Conservation (phyloP, 2,113 vertebrate genomes). For the Procavia capensis region DNA sequence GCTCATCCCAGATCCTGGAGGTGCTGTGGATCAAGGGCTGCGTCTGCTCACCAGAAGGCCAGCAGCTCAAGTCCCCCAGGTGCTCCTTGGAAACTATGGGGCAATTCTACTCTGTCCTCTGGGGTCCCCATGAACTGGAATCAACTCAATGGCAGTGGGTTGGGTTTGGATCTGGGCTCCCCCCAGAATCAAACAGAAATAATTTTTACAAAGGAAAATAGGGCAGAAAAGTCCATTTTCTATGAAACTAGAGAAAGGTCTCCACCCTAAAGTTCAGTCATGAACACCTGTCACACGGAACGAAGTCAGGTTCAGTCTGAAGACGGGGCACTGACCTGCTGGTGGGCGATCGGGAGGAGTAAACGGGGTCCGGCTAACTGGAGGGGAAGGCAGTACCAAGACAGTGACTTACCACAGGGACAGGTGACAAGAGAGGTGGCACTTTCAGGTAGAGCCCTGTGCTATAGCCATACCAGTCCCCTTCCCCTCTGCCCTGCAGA, state of each 20-base stretch:
- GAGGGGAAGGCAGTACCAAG: neutral
- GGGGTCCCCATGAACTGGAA: no score
- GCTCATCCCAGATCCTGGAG: no score
- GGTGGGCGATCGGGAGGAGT: neutral
- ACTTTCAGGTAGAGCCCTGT: neutral
- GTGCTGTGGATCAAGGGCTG: no score
- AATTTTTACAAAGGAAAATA: neutral
- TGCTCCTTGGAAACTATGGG: no score
- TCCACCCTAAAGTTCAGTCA: neutral
- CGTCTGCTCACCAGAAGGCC: no score
- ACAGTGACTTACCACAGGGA: neutral
- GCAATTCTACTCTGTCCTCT: no score
- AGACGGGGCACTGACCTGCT: neutral
- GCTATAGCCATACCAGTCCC: neutral
- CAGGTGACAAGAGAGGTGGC: neutral
- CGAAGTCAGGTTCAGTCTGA: neutral
- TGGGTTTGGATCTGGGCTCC: no score
- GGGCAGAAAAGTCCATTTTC: neutral
- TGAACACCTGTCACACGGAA: neutral
- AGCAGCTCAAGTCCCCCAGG: no score
- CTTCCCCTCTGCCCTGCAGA: neutral
- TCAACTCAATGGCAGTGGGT: no score
- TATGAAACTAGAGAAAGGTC: neutral
- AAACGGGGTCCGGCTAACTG: neutral
- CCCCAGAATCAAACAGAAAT: neutral